These are phyloP conservation scores for Agonopterix alstromeriana DNA, from an alignment of 2,888 invertebrate genomes.

Conservation along the genomic window DNA sequence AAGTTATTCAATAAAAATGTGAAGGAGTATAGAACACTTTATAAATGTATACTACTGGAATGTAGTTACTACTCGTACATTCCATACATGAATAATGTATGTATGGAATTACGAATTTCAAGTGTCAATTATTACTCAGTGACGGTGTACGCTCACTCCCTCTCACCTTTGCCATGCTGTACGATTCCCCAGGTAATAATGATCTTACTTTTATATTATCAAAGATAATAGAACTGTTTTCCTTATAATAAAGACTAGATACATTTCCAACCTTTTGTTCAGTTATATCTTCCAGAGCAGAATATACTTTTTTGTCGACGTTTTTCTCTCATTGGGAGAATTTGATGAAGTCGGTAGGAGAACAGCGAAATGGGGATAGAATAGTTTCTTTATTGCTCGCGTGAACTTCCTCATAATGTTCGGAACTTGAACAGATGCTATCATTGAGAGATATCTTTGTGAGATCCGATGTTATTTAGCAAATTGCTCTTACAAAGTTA, in stretches of 20 bases:
- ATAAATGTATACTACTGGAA: too few relatives aligned
- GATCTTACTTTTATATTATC: too few relatives aligned
- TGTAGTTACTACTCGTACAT: too few relatives aligned
- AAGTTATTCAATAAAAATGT: too few relatives aligned
- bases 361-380: slow-evolving; percentile 22
- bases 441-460: slow-evolving; percentile 19
- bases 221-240: too few relatives aligned
- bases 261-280: background rate
- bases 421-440: slow-evolving; percentile 25
- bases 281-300: background rate
- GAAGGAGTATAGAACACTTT: too few relatives aligned
- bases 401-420: slow-evolving; percentile 22
- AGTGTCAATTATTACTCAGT: too few relatives aligned
- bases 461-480: slow-evolving; percentile 6
- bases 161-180: too few relatives aligned
- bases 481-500: slow-evolving; percentile 1
- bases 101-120: too few relatives aligned
- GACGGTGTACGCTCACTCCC: too few relatives aligned
- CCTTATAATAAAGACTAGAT: background rate
- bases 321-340: slow-evolving; percentile 24
- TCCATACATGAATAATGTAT: too few relatives aligned
- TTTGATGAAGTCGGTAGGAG: slow-evolving; percentile 29
- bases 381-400: slow-evolving; percentile 34
- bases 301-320: background rate
- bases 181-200: too few relatives aligned